Conservation (phyloP, 2,113 vertebrate species). For the Heterochromis multidens region DNA sequence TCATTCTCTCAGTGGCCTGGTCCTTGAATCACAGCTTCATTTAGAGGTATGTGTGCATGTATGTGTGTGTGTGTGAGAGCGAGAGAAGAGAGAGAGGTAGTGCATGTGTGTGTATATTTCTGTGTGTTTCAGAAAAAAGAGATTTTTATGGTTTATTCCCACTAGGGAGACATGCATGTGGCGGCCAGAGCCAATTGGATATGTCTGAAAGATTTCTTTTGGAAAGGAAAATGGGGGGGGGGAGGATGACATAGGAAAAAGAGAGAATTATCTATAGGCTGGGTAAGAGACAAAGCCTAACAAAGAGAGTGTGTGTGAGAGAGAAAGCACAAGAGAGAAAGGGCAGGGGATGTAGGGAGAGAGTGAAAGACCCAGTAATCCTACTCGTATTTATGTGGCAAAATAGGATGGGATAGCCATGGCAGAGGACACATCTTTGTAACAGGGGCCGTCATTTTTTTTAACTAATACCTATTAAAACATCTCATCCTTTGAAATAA, state of each 20-base stretch:
- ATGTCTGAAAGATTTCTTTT: slow-evolving; percentile 63
- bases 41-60: slow-evolving; percentile 14
- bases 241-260: background rate
- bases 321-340: background rate
- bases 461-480: slow-evolving; percentile 36
- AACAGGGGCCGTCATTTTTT: slow-evolving; percentile 32
- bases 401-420: slow-evolving; percentile 9
- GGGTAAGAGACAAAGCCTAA: background rate
- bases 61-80: background rate
- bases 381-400: slow-evolving; percentile 23
- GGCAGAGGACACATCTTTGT: slow-evolving; percentile 11
- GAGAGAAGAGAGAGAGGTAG: rapidly evolving
- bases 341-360: background rate
- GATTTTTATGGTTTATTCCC: slow-evolving; percentile 54
- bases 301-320: background rate
- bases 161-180: slow-evolving; percentile 53
- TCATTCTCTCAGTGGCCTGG: slow-evolving; percentile 55
- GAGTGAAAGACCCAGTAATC: slow-evolving; percentile 22
- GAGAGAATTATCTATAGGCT: slow-evolving; percentile 6
- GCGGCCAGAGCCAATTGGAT: slow-evolving; percentile 70
- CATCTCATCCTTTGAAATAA: background rate
- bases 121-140: background rate
- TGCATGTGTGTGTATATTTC: background rate
- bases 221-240: slow-evolving; percentile 18
- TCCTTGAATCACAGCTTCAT: slow-evolving; percentile 62